These are phyloP conservation scores for Deladenus siricidicola DNA, from an alignment of 2,888 invertebrate species.

Conservation along the genomic window DNA sequence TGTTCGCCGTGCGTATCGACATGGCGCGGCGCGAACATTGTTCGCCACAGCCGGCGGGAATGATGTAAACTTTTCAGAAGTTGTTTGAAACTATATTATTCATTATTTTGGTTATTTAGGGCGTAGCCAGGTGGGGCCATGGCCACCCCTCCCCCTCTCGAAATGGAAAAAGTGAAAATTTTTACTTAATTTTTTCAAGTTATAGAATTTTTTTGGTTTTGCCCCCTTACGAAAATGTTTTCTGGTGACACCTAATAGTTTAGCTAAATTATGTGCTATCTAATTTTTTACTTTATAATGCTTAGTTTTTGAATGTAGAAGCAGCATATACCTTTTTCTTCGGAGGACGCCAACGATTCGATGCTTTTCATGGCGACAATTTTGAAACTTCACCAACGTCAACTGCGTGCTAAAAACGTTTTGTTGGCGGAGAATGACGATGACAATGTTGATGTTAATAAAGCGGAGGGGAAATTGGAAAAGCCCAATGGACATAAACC, in stretches of 20 bases:
- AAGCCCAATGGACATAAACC: not conserved
- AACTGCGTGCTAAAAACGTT: not conserved
- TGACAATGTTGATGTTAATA: not conserved
- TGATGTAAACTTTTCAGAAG: not conserved
- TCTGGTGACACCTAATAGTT: too few relatives aligned
- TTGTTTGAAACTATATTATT: too few relatives aligned
- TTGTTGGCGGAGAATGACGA: not conserved
- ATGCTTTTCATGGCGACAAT: conserved; percentile 4
- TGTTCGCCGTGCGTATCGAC: conserved; percentile 6
- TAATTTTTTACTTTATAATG: too few relatives aligned
- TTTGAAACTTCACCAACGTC: not conserved
- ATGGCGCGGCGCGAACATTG: not conserved
- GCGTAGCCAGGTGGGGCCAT: too few relatives aligned
- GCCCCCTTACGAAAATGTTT: too few relatives aligned
- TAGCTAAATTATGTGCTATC: too few relatives aligned
- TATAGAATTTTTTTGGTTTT: too few relatives aligned
- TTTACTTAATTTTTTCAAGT: too few relatives aligned
- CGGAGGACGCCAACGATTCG: conserved; percentile 1
- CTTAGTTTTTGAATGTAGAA: not conserved
- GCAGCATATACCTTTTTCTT: not conserved
- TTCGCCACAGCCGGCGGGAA: not conserved
- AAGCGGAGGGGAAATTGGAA: not conserved
- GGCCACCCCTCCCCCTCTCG: too few relatives aligned
- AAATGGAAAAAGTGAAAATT: too few relatives aligned
- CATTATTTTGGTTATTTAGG: too few relatives aligned